These are phyloP conservation scores for Tupaia tana DNA, from an alignment of 2,113 vertebrate genomes.

Conservation along the genomic window DNA sequence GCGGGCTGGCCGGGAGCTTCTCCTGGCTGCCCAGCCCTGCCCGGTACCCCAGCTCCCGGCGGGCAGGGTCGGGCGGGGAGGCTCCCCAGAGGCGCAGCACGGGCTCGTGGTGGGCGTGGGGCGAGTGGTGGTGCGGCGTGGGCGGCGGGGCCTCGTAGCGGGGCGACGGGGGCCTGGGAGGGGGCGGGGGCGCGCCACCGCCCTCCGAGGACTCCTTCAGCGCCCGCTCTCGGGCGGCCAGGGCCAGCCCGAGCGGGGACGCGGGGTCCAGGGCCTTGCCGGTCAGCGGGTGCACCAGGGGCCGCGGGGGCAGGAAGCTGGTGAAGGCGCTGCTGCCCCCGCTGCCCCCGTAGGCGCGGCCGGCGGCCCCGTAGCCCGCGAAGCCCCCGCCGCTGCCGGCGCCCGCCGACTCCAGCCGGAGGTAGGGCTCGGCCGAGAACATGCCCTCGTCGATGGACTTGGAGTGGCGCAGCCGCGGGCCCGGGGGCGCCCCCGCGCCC, in stretches of 20 bases:
- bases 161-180: constrained; percentile 84
- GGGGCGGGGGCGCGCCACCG: constrained; percentile 86
- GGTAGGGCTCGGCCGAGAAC: constrained; percentile 93
- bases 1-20: constrained; percentile 71
- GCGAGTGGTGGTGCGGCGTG: constrained; percentile 84
- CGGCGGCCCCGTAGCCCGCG: constrained; percentile 76
- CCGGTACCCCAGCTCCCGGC: constrained; percentile 77
- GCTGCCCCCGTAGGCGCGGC: constrained; percentile 90
- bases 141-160: constrained; percentile 84
- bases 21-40: constrained; percentile 73
- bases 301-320: constrained; percentile 84
- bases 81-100: constrained; percentile 86
- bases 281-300: constrained; percentile 94
- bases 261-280: constrained; percentile 94
- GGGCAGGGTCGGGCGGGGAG: constrained; percentile 65
- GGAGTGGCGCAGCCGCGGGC: constrained; percentile 91
- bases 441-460: constrained; percentile 97
- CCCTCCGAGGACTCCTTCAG: constrained; percentile 91
- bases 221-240: constrained; percentile 93
- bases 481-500: constrained; percentile 79
- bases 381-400: constrained; percentile 67
- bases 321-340: constrained; percentile 85
- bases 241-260: constrained; percentile 93
- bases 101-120: constrained; percentile 84
- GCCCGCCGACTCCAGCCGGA: constrained; percentile 91